phyloP scores from a whole-genome alignment of 2,888 invertebrate genomes.

The Drosophila neonasuta region DNA sequence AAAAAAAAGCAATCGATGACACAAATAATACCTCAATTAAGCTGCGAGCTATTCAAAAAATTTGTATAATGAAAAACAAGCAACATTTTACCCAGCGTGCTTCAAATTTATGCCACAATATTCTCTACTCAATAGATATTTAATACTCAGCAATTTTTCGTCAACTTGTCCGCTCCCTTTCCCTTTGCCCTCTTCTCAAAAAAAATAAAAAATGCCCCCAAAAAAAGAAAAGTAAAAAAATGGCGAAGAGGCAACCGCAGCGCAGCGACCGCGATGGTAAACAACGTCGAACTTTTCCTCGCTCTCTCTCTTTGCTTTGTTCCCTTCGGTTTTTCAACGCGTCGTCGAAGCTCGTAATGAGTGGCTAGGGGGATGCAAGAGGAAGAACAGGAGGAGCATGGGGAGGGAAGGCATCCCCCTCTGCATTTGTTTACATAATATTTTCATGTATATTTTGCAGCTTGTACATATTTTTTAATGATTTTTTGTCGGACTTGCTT shows the following conservation, averaged over 20 bases:
- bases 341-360: slow-evolving; percentile 62
- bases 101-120: slow-evolving; percentile 54
- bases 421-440: slow-evolving; percentile 66
- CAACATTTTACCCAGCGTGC: slow-evolving; percentile 47
- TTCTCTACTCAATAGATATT: slow-evolving; percentile 69
- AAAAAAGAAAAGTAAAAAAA: slow-evolving; percentile 8
- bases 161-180: background rate
- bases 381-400: background rate
- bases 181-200: background rate
- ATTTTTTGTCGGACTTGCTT: slow-evolving; percentile 45
- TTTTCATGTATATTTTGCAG: slow-evolving; percentile 67
- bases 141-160: slow-evolving; percentile 65
- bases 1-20: slow-evolving; percentile 61
- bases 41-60: slow-evolving; percentile 43
- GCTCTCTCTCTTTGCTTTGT: background rate
- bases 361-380: slow-evolving; percentile 20
- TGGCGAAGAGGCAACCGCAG: slow-evolving; percentile 55
- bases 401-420: background rate
- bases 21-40: slow-evolving; percentile 75
- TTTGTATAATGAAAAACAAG: slow-evolving; percentile 62
- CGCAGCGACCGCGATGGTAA: slow-evolving; percentile 42
- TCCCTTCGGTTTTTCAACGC: slow-evolving; percentile 14
- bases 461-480: slow-evolving; percentile 69
- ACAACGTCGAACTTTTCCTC: slow-evolving; percentile 52
- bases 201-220: background rate